phyloP scores from a whole-genome alignment of 2,113 vertebrate species.

The Ceratotherium simum region DNA sequence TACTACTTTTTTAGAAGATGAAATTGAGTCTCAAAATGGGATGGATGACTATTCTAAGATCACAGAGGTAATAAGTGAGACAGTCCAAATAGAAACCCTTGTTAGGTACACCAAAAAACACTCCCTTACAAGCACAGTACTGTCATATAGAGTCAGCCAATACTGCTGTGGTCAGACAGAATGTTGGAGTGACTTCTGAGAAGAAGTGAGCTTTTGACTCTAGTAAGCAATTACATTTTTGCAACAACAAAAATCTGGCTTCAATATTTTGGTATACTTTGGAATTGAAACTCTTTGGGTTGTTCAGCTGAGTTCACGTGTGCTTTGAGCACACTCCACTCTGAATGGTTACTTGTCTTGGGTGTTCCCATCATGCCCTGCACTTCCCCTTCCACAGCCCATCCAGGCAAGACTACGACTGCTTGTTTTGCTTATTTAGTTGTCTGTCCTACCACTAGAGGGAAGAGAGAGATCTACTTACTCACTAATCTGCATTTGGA shows the following conservation, averaged over 20 bases:
- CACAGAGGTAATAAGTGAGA: not conserved
- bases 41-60: not conserved
- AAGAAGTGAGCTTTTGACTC: not conserved
- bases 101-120: not conserved
- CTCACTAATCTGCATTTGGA: not conserved
- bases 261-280: not conserved
- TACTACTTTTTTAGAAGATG: not conserved
- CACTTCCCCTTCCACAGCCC: accelerated
- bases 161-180: not conserved
- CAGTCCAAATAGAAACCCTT: too few species aligned
- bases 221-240: not conserved
- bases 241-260: not conserved
- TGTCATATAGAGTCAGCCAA: not conserved
- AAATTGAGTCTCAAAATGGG: not conserved
- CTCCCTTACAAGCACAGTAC: too few species aligned
- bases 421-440: not conserved
- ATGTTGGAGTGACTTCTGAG: not conserved
- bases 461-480: not conserved
- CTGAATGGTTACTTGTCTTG: not conserved
- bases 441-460: not conserved
- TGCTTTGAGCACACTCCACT: too few species aligned
- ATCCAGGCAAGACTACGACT: accelerated
- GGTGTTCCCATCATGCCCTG: not conserved
- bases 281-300: not conserved
- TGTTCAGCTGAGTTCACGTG: not conserved